phyloP scores from a whole-genome alignment of 1,140 invertebrate species.

The Bombus polaris region DNA sequence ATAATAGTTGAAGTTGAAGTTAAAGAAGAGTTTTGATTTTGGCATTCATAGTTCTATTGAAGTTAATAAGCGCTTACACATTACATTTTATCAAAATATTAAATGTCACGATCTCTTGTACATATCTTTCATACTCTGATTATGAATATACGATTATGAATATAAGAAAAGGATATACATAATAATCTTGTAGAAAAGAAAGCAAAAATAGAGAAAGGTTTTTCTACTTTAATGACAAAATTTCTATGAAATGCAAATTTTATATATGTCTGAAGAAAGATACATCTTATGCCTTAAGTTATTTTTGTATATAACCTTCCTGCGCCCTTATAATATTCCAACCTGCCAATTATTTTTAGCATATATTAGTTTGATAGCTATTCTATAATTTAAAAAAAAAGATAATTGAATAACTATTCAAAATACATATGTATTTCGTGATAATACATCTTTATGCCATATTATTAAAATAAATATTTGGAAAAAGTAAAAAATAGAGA shows the following conservation, averaged over 20 bases:
- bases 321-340: constrained; percentile 46
- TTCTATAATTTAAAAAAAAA: not conserved
- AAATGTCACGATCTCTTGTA: constrained; percentile 53
- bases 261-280: constrained; percentile 44
- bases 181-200: constrained; percentile 48
- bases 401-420: not conserved
- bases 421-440: not conserved
- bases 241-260: constrained; percentile 63
- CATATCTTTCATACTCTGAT: constrained; percentile 50
- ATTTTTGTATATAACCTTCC: constrained; percentile 66
- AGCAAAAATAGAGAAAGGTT: constrained; percentile 46
- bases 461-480: not conserved
- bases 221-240: constrained; percentile 61
- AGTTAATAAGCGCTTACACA: constrained; percentile 61
- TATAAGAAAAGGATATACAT: constrained; percentile 40
- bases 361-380: constrained; percentile 12
- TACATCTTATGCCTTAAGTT: constrained; percentile 56
- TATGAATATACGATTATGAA: constrained; percentile 15
- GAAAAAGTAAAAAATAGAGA: constrained; percentile 6
- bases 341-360: constrained; percentile 56
- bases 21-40: constrained; percentile 60
- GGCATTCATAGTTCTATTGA: constrained; percentile 55
- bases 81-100: constrained; percentile 59
- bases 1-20: constrained; percentile 64
- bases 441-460: constrained; percentile 25